These are phyloP conservation scores for Idaea biselata DNA, from an alignment of 2,888 invertebrate genomes.

Conservation along the genomic window DNA sequence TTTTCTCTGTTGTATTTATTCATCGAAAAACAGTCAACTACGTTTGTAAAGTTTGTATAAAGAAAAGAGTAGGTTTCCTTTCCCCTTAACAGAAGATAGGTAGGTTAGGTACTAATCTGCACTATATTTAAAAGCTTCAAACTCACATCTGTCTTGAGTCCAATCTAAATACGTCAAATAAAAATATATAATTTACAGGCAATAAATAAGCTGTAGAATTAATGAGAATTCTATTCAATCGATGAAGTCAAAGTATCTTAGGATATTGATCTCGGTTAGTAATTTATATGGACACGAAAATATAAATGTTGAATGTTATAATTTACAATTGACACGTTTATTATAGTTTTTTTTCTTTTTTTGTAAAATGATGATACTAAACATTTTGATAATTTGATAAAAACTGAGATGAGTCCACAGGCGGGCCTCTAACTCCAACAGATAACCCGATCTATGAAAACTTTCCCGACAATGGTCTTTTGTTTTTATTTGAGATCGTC, in stretches of 20 bases:
- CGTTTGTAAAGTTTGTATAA: too few relatives aligned
- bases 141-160: not conserved
- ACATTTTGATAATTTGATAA: too few relatives aligned
- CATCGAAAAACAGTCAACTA: too few relatives aligned
- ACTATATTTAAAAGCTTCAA: not conserved
- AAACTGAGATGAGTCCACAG: not conserved
- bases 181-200: not conserved
- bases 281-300: not conserved
- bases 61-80: too few relatives aligned
- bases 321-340: not conserved
- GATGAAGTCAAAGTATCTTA: not conserved
- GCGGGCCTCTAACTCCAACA: not conserved
- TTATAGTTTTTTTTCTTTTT: not conserved
- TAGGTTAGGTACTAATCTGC: not conserved
- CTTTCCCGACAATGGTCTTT: too few relatives aligned
- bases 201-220: not conserved
- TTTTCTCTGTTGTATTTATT: too few relatives aligned
- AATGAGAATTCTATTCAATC: not conserved
- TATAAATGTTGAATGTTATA: conserved; percentile 1
- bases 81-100: too few relatives aligned
- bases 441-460: too few relatives aligned
- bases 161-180: conserved; percentile 1
- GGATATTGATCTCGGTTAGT: not conserved
- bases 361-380: not conserved
- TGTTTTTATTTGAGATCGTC: too few relatives aligned